These are phyloP conservation scores for Noctua fimbriata DNA, from an alignment of 2,888 invertebrate species.

Conservation along the genomic window DNA sequence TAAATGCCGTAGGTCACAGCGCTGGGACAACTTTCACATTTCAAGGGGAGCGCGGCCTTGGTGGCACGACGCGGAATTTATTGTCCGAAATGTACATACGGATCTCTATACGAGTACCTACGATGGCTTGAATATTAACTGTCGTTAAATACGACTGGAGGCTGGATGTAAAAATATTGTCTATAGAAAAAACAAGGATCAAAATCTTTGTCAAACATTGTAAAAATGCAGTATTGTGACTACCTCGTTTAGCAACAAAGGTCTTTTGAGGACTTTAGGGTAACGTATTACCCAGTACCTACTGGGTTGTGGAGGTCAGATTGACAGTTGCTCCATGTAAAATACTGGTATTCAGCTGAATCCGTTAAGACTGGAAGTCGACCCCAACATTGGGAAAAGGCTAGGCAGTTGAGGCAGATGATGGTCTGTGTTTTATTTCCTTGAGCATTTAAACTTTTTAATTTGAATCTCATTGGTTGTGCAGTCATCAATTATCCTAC, in stretches of 20 bases:
- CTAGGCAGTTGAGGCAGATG: no score
- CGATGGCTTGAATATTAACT: not conserved
- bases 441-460: not conserved
- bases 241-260: no score
- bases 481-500: not conserved
- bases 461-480: no score
- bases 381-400: no score
- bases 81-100: slow-evolving; percentile 39
- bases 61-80: slow-evolving; percentile 47
- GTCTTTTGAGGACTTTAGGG: no score
- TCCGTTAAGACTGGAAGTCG: no score
- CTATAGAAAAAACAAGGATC: not conserved
- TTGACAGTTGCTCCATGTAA: no score
- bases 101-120: slow-evolving; percentile 3
- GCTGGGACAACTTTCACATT: slow-evolving; percentile 87
- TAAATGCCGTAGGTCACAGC: slow-evolving; percentile 73
- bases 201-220: not conserved
- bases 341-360: no score
- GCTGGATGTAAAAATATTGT: no score
- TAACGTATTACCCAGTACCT: no score
- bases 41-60: slow-evolving; percentile 86
- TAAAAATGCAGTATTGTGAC: not conserved
- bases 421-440: not conserved
- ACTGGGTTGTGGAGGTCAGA: no score
- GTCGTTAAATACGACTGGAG: no score